A percentile compares a stretch with the other conserved stretches of the same genome.
Conservation (phyloP, 37 sponge, comb jelly and placozoan species). For the Haliclona indistincta region DNA sequence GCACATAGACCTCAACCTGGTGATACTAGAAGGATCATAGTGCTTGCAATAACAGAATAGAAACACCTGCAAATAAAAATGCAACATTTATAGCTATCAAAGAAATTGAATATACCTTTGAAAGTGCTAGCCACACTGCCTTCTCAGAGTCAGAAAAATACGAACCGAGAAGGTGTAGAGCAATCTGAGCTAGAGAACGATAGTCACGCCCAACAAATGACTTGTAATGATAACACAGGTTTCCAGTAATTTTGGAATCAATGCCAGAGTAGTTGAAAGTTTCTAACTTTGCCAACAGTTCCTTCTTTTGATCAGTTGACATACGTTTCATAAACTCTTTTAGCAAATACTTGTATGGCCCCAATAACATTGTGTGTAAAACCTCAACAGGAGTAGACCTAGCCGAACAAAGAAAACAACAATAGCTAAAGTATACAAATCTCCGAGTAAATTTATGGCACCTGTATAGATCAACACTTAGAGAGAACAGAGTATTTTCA, state of each 20-base stretch:
- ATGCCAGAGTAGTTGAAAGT: constrained; percentile 39
- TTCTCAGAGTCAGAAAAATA: constrained; percentile 4
- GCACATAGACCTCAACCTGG: too few species aligned
- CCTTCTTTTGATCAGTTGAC: constrained; percentile 5
- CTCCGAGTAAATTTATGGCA: not conserved
- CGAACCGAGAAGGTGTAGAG: constrained; percentile 7
- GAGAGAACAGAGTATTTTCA: too few species aligned
- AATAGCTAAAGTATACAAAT: not conserved
- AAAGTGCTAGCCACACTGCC: not conserved
- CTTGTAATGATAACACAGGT: constrained; percentile 21
- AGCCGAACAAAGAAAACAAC: not conserved
- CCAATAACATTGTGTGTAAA: constrained; percentile 33
- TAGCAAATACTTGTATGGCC: constrained; percentile 47
- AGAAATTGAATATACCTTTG: constrained; percentile 16
- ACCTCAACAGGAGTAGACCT: constrained; percentile 49
- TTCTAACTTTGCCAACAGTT: constrained; percentile 17
- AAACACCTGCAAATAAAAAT: too few species aligned
- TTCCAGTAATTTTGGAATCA: constrained; percentile 8
- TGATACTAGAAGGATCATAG: too few species aligned
- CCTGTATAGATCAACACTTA: constrained; percentile 22
- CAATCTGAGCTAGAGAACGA: constrained; percentile 31
- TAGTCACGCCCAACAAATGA: constrained; percentile 54
- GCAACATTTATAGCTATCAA: too few species aligned
- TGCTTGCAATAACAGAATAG: too few species aligned
- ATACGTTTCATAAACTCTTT: constrained; percentile 12